phyloP scores from a whole-genome alignment of 2,888 invertebrate genomes.

The Drosophila mimetica region DNA sequence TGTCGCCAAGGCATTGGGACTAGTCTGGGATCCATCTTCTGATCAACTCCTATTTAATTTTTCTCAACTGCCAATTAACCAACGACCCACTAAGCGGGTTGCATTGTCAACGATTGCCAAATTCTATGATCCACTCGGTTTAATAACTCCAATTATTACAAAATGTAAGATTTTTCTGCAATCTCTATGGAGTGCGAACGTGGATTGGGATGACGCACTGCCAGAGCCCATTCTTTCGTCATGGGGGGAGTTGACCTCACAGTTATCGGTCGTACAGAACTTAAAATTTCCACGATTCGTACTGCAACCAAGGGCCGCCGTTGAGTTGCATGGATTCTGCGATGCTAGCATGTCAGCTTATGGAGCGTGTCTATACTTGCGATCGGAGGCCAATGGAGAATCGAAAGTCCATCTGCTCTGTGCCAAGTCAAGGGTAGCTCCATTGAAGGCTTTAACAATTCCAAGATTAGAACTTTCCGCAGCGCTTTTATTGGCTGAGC shows the following conservation, averaged over 20 bases:
- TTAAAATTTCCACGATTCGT: not conserved
- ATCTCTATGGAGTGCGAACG: slow-evolving; percentile 1
- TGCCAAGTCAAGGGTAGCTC: not conserved
- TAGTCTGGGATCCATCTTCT: not conserved
- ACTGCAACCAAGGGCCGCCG: no score
- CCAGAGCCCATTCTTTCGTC: not conserved
- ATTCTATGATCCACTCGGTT: not conserved
- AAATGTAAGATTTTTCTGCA: not conserved
- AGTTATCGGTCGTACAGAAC: slow-evolving; percentile 5
- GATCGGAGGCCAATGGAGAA: not conserved
- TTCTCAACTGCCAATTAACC: not conserved
- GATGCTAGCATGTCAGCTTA: no score
- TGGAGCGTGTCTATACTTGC: no score
- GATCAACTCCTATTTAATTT: not conserved
- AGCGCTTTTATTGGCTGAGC: slow-evolving; percentile 1
- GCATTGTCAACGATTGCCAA: not conserved
- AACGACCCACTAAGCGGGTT: not conserved
- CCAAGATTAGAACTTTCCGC: not conserved
- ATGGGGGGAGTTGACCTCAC: slow-evolving; percentile 1
- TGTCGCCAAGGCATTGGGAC: not conserved
- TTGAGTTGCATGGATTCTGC: no score
- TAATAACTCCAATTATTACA: not conserved
- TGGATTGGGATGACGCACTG: not conserved
- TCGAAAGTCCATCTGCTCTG: not conserved
- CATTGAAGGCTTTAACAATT: not conserved